Conservation (phyloP, 2,113 vertebrate species). For the Propithecus coquereli region DNA sequence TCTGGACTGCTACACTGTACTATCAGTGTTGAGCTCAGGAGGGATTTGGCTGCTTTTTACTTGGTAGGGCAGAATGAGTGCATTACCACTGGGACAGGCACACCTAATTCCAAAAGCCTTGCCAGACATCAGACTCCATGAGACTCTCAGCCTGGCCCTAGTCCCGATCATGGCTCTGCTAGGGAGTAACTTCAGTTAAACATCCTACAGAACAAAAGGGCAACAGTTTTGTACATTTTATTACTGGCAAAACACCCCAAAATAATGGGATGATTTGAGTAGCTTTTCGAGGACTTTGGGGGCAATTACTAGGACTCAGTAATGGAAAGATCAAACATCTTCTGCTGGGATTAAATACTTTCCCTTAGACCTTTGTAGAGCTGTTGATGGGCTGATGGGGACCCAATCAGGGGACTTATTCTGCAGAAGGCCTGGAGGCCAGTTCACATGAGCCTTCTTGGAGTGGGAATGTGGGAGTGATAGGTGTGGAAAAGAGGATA, state of each 20-base stretch:
- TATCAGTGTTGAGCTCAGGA: too few species aligned
- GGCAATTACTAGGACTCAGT: slow-evolving; percentile 63
- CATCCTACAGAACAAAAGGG: neutral
- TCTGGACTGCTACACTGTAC: neutral
- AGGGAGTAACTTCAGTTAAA: neutral
- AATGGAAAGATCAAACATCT: slow-evolving; percentile 62
- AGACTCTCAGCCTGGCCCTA: neutral
- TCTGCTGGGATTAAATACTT: slow-evolving; percentile 65
- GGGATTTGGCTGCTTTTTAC: neutral
- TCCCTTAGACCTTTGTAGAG: slow-evolving; percentile 61
- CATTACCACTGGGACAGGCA: neutral
- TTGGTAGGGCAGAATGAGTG: neutral
- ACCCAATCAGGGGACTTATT: neutral
- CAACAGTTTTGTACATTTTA: slow-evolving; percentile 33
- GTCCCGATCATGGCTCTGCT: neutral
- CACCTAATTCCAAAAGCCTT: neutral
- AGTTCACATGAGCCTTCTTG: neutral
- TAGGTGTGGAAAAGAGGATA: neutral
- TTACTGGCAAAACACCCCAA: slow-evolving; percentile 44
- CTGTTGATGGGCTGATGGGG: neutral
- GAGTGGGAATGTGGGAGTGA: neutral
- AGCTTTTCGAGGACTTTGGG: slow-evolving; percentile 62
- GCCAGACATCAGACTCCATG: neutral
- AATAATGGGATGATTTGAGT: slow-evolving; percentile 65
- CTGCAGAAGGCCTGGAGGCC: neutral